Evolutionary conservation across 92 coral and sea anemone genomes (phyloP).

Genomic region (Scolanthus callimorphus): DNA sequence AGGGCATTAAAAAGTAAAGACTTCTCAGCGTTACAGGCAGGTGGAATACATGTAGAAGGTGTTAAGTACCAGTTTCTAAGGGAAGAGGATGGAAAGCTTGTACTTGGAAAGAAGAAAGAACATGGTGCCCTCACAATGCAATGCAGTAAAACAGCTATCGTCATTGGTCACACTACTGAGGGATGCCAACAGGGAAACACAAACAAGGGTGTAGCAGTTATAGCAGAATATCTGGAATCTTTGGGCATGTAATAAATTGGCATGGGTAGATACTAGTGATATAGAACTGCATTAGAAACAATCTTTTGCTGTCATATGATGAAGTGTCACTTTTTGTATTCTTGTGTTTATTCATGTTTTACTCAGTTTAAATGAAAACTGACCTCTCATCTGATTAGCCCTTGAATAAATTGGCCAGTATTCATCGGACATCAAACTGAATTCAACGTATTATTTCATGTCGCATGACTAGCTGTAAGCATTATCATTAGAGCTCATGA

Average conservation of each 20-base stretch:
- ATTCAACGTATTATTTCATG: too few species aligned
- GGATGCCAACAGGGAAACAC: constrained; percentile 62
- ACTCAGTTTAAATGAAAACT: too few species aligned
- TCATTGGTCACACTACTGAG: constrained; percentile 42
- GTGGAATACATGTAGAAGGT: constrained; percentile 28
- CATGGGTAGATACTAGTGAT: too few species aligned
- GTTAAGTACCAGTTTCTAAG: constrained; percentile 40
- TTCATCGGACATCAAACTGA: too few species aligned
- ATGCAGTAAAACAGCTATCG: constrained; percentile 56
- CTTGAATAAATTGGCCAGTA: too few species aligned
- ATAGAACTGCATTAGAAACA: too few species aligned
- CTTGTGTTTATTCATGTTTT: too few species aligned
- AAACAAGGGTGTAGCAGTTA: constrained; percentile 62
- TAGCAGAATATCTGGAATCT: constrained; percentile 64
- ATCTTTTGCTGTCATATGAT: too few species aligned
- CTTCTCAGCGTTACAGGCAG: constrained; percentile 24
- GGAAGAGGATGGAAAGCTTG: constrained; percentile 46
- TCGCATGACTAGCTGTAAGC: too few species aligned
- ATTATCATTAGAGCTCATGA: too few species aligned
- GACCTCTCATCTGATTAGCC: too few species aligned
- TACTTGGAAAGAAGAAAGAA: constrained; percentile 31
- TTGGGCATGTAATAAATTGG: constrained; percentile 52
- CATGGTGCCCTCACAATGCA: constrained; percentile 47
- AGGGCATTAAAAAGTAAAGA: constrained; percentile 42
- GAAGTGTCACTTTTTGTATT: too few species aligned